Base-by-base conservation (phyloP, 2,888 invertebrate species). In the Drosophila paracracens region DNA sequence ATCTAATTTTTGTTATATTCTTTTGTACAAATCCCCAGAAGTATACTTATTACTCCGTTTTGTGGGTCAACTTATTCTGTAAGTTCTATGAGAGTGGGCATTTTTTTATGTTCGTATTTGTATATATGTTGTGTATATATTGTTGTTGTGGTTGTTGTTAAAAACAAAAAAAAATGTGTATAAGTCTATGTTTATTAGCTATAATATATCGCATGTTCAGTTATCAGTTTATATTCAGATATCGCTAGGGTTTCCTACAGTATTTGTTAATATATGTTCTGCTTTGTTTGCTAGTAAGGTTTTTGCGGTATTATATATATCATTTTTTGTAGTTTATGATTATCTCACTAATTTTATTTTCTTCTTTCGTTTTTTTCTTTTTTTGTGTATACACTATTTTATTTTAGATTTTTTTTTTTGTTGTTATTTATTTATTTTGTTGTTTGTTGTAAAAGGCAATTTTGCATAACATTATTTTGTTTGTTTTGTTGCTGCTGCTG, bases 271-370 rank as follows among this genome's bases (percentile, higher is more conserved):
- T 79, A 69, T 74, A 60, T 79, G 64, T 64, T 63, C 79, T 87
- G 88, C 85, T 84, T 85, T 73, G 88, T 81, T 88, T 85, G 79
- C 85, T 85, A 85, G 88, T 85, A 85, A 85, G 85, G 85, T 85
- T 85, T 75, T 85, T 88, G 85, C 85, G 85, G 85, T 85, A 88
- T 87, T 68, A 62, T 53, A 62, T 52, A 35, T 79, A 75, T 75
- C 46, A 62, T 43, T 56, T 43, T 43, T 48, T 62, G 29, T 51
- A 40, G 62, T 56, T 62, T 54, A 76, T 69, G 77, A 56, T 74
- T 78, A 74, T 74, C 78, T 66, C 74, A 64, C 79, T 78, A 78
- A 74, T 48, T 68, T 40, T 62, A 53, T 38, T 38, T 60, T 40
- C 56, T 54, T 46, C 5, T 58, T 43, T 53, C 16, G 25, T 57